Conservation (phyloP, 2,113 vertebrate genomes). For the Paramormyrops kingsleyae region DNA sequence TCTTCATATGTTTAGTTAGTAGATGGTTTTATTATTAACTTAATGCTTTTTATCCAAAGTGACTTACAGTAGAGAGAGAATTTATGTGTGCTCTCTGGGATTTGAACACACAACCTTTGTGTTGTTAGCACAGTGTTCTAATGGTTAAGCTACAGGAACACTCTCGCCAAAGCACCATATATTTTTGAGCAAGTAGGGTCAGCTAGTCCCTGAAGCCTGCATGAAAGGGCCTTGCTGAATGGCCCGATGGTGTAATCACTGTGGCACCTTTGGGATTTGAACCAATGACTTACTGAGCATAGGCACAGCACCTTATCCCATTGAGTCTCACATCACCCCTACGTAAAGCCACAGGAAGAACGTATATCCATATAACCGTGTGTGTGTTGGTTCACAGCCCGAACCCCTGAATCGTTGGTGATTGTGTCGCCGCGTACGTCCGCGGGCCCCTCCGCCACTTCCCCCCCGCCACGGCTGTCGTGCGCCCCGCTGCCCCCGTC, state of each 20-base stretch:
- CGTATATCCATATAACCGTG: background rate
- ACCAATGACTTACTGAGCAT: background rate
- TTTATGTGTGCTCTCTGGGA: background rate
- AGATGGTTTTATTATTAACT: background rate
- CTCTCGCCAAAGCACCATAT: background rate
- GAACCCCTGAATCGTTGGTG: background rate
- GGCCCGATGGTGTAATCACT: background rate
- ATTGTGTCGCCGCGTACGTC: background rate
- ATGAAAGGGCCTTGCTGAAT: background rate
- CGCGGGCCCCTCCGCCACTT: background rate
- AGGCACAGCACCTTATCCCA: background rate
- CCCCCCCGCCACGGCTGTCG: background rate
- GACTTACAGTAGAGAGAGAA: background rate
- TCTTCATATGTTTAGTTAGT: background rate
- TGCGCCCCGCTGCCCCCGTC: conserved; percentile 51
- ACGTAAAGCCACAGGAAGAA: background rate
- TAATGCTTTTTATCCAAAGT: background rate
- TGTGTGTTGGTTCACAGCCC: background rate
- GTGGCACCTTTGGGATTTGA: background rate
- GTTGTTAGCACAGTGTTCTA: background rate
- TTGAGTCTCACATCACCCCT: background rate
- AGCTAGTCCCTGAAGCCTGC: background rate
- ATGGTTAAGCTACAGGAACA: background rate
- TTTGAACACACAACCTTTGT: background rate
- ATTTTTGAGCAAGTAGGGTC: background rate